Conservation (phyloP, 2,797 vertebrate genomes). For the Myotis vivesi region DNA sequence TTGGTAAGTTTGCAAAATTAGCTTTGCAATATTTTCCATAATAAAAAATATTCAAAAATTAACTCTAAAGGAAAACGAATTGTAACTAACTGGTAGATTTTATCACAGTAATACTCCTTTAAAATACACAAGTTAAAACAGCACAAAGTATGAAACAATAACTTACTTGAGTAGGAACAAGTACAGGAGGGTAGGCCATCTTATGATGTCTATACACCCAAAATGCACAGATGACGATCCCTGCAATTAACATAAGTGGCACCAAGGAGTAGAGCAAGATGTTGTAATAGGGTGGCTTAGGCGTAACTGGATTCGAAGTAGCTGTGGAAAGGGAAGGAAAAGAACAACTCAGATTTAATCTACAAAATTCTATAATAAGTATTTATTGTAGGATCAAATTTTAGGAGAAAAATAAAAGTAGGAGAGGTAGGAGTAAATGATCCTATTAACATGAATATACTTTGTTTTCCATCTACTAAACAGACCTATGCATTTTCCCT, state of each 20-base stretch:
- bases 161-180: conserved; percentile 98
- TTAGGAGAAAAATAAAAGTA: background rate
- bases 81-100: background rate
- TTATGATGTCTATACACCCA: conserved; percentile 99
- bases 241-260: conserved; percentile 95
- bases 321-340: conserved; percentile 83
- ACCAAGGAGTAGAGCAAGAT: conserved; percentile 97
- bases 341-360: conserved; percentile 25
- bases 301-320: conserved; percentile 94
- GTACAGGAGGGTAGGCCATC: conserved; percentile 96
- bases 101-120: conserved; percentile 6
- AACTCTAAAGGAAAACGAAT: conserved; percentile 49
- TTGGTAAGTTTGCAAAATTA: conserved; percentile 42
- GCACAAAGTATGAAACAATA: background rate
- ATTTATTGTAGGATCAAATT: conserved; percentile 41
- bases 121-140: conserved; percentile 18
- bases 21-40: conserved; percentile 24
- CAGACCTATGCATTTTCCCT: background rate
- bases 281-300: conserved; percentile 94
- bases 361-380: background rate
- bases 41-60: conserved; percentile 51
- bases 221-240: conserved; percentile 95
- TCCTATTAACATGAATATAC: background rate
- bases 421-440: background rate
- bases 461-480: background rate